Conservation (phyloP, 2,113 vertebrate species). For the Nycticorax nycticorax region DNA sequence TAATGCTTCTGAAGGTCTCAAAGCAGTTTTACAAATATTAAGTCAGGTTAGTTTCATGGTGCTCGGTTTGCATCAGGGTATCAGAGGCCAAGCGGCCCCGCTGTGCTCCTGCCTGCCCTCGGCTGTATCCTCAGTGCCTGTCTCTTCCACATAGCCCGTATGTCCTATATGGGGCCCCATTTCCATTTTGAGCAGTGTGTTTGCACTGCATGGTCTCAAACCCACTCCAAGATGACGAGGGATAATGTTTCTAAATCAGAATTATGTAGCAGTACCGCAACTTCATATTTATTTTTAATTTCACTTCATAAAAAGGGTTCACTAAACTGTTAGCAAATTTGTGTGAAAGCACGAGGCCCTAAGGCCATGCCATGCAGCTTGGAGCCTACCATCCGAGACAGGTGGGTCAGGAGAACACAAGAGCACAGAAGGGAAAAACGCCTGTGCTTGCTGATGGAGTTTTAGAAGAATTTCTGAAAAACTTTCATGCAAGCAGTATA, state of each 20-base stretch:
- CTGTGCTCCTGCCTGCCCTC: neutral
- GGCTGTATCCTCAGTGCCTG: rapidly evolving
- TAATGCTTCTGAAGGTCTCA: neutral
- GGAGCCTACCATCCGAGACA: neutral
- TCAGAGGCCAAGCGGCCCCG: neutral
- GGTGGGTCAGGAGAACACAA: rapidly evolving
- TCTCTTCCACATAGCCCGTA: neutral
- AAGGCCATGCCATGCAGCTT: neutral
- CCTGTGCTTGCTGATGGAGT: neutral
- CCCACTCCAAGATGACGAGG: neutral
- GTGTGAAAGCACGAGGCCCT: neutral
- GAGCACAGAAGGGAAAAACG: neutral
- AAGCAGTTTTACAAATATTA: too few relatives aligned
- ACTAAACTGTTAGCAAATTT: rapidly evolving
- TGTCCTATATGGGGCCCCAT: rapidly evolving
- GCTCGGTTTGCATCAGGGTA: neutral
- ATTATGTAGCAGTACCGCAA: rapidly evolving
- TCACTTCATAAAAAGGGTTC: neutral
- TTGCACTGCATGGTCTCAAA: neutral
- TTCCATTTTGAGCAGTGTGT: neutral
- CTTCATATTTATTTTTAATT: neutral
- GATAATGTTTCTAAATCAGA: neutral
- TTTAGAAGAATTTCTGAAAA: neutral
- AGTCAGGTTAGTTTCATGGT: neutral
- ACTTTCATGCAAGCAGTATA: neutral